Base-by-base conservation (phyloP, 2,888 invertebrate species). In the Melieria omissa region DNA sequence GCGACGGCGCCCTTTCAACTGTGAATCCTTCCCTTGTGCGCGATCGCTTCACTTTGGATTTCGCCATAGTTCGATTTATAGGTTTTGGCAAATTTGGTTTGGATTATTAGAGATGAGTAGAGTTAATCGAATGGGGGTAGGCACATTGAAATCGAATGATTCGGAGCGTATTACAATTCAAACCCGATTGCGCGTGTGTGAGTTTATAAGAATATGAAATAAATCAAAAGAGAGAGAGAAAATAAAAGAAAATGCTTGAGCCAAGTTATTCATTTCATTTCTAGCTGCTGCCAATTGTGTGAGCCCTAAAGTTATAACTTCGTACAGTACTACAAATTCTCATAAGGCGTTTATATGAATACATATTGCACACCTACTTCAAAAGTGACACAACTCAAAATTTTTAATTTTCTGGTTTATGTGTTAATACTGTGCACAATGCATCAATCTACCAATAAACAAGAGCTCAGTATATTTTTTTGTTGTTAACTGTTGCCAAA, bases 11-110 rank as follows among this genome's bases (percentile, higher is more conserved):
- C 88, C 88, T 88, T 88, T 89, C 90, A 85, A 88, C 88, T 81
- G 89, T 89, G 85, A 90, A 90, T 88, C 91, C 91, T 88, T 93
- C 93, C 87, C 93, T 90, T 83, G 93, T 93, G 85, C 93, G 90
- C 86, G 93, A 93, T 87, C 93, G 90, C 88, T 93, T 93, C 89
- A 93, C 92, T 92, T 87, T 63, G 46, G 49, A 29, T 41, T 4
- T 54, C 16, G 54, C 60, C 14, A 44, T 12, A 42, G 4, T 49
- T 4, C 42, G 45, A 57, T 58, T 55, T 29, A 6, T 12, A 55
- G n/a, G 54, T 49, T 61, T 68, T 72, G 29, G 47, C 16, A 41
- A 29, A 41, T 65, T 71, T 52, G 14, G 54, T 61, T 60, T 64
- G 58, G 55, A 67, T n/a, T 60, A 16, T 68, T 71, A 29, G 12